These are phyloP conservation scores for Ursus arctos DNA, from an alignment of 2,113 vertebrate species.

Conservation along the genomic window DNA sequence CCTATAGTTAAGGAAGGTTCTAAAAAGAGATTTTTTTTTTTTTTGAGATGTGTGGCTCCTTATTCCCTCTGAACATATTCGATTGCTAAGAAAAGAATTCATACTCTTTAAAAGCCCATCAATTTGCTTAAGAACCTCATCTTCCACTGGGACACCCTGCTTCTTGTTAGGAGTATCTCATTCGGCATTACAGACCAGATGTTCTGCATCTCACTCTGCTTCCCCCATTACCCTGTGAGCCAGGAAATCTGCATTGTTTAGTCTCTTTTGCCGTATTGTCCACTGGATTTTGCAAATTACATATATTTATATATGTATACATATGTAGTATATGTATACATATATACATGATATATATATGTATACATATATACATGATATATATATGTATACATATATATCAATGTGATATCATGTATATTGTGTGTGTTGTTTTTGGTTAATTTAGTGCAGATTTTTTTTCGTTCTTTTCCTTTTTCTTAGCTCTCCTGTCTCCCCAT, in stretches of 20 bases:
- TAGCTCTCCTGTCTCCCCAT: not conserved
- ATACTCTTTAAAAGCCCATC: not conserved
- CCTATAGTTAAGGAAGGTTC: not conserved
- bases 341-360: not conserved
- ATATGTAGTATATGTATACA: not conserved
- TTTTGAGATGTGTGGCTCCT: conserved; percentile 18
- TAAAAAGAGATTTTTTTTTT: not conserved
- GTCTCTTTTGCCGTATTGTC: not conserved
- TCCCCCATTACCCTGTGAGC: not conserved
- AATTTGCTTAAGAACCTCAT: conserved; percentile 13
- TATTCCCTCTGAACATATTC: conserved; percentile 48
- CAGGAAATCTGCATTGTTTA: not conserved
- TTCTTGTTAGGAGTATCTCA: not conserved
- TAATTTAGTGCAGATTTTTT: not conserved
- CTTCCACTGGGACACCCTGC: not conserved
- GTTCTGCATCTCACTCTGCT: not conserved
- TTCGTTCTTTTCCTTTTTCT: not conserved
- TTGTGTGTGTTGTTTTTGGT: not conserved
- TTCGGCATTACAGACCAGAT: not conserved
- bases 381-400: not conserved
- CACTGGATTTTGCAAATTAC: not conserved
- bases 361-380: not conserved
- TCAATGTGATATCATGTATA: not conserved
- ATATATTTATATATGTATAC: not conserved
- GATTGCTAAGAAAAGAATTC: conserved; percentile 1